phyloP scores from a whole-genome alignment of 2,888 invertebrate genomes.

The Syrista parreyssii region DNA sequence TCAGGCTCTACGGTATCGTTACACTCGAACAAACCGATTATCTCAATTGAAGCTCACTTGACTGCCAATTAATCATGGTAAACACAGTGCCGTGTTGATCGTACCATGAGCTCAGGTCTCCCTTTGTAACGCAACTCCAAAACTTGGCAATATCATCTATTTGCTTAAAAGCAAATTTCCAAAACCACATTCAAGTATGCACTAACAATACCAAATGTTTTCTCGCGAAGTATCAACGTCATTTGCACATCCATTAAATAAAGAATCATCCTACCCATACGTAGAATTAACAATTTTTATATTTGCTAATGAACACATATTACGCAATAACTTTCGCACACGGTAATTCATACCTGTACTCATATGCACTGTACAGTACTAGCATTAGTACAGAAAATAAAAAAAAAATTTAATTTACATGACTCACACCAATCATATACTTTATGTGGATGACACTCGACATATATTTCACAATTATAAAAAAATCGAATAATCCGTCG shows the following conservation, averaged over 20 bases:
- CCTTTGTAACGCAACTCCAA: not conserved
- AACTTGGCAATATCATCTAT: not conserved
- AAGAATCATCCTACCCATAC: not conserved
- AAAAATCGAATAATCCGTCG: conserved; percentile 22
- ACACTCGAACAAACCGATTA: conserved; percentile 19
- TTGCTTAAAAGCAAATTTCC: not conserved
- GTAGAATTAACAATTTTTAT: not conserved
- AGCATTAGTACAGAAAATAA: not conserved
- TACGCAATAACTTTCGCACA: not conserved
- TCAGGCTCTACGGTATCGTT: not conserved
- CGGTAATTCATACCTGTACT: not conserved
- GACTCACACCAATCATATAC: not conserved
- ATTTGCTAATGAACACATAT: not conserved
- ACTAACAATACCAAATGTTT: not conserved
- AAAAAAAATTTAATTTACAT: not conserved
- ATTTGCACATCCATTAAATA: not conserved
- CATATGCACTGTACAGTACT: not conserved
- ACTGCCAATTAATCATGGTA: conserved; percentile 17
- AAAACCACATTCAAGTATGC: not conserved
- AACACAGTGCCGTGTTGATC: not conserved
- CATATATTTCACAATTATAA: not conserved
- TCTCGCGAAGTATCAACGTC: not conserved
- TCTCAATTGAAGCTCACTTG: conserved; percentile 21
- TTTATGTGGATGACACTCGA: not conserved
- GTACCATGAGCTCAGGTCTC: not conserved